Conservation (phyloP, 2,797 vertebrate species). For the Sebastes trivittatus region DNA sequence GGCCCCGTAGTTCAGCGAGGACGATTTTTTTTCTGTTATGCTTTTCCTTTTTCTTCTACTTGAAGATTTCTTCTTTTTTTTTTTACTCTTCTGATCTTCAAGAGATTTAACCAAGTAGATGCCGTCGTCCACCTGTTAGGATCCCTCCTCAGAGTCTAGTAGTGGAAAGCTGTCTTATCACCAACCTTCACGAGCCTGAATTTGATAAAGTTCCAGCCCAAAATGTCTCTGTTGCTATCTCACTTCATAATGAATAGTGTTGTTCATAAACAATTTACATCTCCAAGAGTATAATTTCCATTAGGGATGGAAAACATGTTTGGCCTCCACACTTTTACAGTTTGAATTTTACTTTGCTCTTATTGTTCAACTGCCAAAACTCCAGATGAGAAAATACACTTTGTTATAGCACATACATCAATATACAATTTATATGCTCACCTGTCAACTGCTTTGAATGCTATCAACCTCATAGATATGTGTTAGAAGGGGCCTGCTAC, state of each 20-base stretch:
- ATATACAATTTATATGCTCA: too few species aligned
- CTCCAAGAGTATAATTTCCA: neutral
- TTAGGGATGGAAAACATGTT: too few species aligned
- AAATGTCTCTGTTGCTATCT: neutral
- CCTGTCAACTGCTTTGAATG: too few species aligned
- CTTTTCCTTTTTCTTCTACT: neutral
- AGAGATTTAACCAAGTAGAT: too few species aligned
- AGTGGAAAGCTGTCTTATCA: neutral
- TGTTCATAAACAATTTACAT: neutral
- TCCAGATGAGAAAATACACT: too few species aligned
- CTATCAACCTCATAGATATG: too few species aligned
- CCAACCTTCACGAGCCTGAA: neutral
- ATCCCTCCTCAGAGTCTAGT: too few species aligned
- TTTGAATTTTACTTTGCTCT: neutral
- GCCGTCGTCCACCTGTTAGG: neutral
- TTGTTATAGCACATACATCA: too few species aligned
- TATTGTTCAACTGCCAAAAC: too few species aligned
- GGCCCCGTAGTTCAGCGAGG: neutral
- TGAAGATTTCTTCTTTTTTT: neutral
- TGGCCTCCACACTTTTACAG: neutral
- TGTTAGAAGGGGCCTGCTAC: too few species aligned
- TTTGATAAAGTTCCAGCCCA: neutral
- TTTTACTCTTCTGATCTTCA: neutral
- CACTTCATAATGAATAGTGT: neutral
- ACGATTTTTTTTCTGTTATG: neutral